Base-by-base conservation (phyloP, 2,888 invertebrate species). In the Erebia epiphron region DNA sequence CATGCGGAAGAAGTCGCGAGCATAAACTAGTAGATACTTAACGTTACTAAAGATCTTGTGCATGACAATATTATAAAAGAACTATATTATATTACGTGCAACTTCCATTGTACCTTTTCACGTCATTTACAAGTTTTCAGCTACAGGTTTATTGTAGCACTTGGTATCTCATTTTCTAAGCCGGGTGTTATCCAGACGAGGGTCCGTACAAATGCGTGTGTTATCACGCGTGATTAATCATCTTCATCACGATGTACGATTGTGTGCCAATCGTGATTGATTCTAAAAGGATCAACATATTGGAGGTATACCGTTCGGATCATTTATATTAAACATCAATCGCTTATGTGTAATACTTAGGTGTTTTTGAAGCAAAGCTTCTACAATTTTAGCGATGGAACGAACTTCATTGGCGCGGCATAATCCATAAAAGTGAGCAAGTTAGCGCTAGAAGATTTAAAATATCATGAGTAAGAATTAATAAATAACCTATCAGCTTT, bases 261-360 rank as follows among this genome's bases (percentile, higher is more conserved):
- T 58, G 64, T 65, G 56, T 58, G 58, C 63, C 61, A 67, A 58
- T 67, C 68, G 66, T 76, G 75, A 76, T 75, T 71, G 76, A 76
- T 76, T 73, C 71, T 18, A 52, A 62, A 35, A 64, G 57, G 67
- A 69, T 72, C 67, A 72, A 68, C 67, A 65, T 62, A 68, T 70
- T 72, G 61, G 70, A 72, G 65, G 65, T 67, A 61, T 66, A 70
- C 66, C 52, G 35, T 46, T 10, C 21, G 52, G 14, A 73, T 68
- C 66, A 62, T 43, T 56, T 26, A 68, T 65, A 57, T 21, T 26
- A n/a, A 61, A 61, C 60, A 21, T 14, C 16, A 13, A 43, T 60
- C 60, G n/a, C 41, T 50, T 16, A 52, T 52, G 13, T 46, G 46
- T 52, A 52, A 16, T 52, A 35, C 35, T 35, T 7, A 52, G 52